phyloP scores from a whole-genome alignment of 1,140 invertebrate species.

The Dolichoris vasculosae region DNA sequence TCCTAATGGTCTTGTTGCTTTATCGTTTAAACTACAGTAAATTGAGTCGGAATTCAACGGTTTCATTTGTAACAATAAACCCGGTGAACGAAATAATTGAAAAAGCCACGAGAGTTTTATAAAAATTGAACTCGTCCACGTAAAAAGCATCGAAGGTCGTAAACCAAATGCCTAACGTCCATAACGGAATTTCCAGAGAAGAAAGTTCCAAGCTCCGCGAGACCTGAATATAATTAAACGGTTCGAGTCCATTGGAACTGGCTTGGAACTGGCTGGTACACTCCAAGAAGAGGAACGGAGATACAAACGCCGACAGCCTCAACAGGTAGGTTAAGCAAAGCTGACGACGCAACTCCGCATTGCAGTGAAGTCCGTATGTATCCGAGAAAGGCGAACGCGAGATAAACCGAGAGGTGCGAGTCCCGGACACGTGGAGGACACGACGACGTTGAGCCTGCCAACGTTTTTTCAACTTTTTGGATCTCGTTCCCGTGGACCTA shows the following conservation, averaged over 20 bases:
- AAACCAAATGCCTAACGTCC: neutral
- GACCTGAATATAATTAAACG: neutral
- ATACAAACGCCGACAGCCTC: slow-evolving; percentile 38
- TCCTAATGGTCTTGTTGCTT: neutral
- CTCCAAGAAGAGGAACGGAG: neutral
- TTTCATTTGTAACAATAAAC: neutral
- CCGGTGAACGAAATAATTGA: neutral
- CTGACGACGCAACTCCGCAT: slow-evolving; percentile 55
- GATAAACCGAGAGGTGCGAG: neutral
- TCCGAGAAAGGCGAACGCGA: neutral
- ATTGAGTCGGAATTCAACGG: neutral
- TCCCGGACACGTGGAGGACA: neutral
- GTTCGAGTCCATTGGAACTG: neutral
- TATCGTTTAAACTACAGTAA: neutral
- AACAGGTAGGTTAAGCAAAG: slow-evolving; percentile 62
- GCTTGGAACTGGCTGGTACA: neutral
- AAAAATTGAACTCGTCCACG: neutral
- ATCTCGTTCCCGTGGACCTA: neutral
- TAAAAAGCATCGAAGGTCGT: neutral
- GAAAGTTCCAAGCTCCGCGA: neutral
- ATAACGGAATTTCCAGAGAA: neutral
- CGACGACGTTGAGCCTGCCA: neutral
- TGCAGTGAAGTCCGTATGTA: slow-evolving; percentile 35
- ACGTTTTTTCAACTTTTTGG: neutral
- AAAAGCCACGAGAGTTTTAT: neutral